Evolutionary conservation across 2,797 vertebrate species (phyloP), one percentile per base, ranked within the genome.

Genomic region (Acropternis orthonyx): DNA sequence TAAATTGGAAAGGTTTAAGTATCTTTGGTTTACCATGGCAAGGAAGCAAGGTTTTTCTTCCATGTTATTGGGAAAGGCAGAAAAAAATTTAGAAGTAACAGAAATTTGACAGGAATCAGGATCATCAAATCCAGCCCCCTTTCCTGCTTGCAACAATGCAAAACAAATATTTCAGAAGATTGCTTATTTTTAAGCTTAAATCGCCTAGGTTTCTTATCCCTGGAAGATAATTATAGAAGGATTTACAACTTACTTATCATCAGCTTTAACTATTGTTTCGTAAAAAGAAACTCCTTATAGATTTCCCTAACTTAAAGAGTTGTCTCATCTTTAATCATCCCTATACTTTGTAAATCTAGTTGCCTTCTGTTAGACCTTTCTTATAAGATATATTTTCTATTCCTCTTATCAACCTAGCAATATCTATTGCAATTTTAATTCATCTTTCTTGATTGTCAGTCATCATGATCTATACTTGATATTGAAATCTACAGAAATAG

Each of bases 171-270:
- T 90, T 88, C 28, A 80, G 58, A 73, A 83, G 73, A 4, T 15
- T 63, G 22, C 4, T 22, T 59, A 11, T 59, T 83, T 80, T 48
- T 46, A 81, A 51, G 8, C 7, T 66, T 73, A 69, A 88, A 46
- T 0, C 0, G 73, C 21, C 11, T 37, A 58, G 8, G 2, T 69
- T 80, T 91, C 27, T 73, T 58, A 7, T 4, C 32, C 4, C 20
- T 21, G 5, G 22, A 85, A 84, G 12, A 46, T 3, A 43, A 41
- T 28, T 49, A 14, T 5, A 73, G 32, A 79, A 65, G 11, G 9
- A 30, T 49, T 69, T 94, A 80, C n/a, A 66, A 20, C 7, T 85
- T 81, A 36, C 32, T 55, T 51, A n/a, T 76, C 11, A 37, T 62
- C 49, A 41, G 4, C 24, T 87, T 72, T 58, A 82, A 56, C 15